Percentiles rank a stretch among this genome's conserved stretches.
Evolutionary conservation across 2,113 vertebrate genomes (phyloP).

Genomic region (Ptychochromis oligacanthus): DNA sequence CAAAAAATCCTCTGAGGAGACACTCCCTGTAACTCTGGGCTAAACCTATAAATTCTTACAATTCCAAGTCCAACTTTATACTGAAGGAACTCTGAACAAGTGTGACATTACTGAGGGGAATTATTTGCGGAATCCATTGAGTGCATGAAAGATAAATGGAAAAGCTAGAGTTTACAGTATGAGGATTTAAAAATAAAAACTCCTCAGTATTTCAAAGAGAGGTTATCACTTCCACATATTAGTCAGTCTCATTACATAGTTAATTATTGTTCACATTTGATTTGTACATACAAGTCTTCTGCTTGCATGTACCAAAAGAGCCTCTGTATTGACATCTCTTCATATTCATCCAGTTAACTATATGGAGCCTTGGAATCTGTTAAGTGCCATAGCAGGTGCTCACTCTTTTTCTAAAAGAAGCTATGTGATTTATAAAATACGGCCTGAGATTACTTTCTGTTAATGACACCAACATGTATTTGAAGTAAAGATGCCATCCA

Average conservation of each 20-base stretch:
- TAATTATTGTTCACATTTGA: background rate
- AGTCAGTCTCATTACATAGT: background rate
- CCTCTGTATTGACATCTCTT: background rate
- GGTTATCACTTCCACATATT: background rate
- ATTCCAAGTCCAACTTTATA: background rate
- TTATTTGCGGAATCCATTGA: background rate
- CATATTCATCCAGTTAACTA: background rate
- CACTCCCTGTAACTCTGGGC: background rate
- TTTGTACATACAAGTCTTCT: background rate
- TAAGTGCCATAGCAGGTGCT: background rate
- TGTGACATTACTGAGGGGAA: background rate
- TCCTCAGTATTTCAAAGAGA: background rate
- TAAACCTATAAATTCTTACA: background rate
- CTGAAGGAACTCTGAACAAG: background rate
- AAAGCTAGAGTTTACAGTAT: background rate
- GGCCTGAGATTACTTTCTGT: background rate
- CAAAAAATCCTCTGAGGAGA: background rate
- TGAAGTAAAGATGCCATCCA: background rate
- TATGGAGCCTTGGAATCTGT: background rate
- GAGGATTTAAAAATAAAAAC: background rate
- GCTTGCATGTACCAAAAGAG: background rate
- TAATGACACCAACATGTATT: accelerated
- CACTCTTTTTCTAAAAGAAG: background rate
- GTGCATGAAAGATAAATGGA: background rate
- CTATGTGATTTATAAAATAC: background rate